Evolutionary conservation across 2,113 vertebrate genomes (phyloP).

Genomic region (Athene cunicularia): DNA sequence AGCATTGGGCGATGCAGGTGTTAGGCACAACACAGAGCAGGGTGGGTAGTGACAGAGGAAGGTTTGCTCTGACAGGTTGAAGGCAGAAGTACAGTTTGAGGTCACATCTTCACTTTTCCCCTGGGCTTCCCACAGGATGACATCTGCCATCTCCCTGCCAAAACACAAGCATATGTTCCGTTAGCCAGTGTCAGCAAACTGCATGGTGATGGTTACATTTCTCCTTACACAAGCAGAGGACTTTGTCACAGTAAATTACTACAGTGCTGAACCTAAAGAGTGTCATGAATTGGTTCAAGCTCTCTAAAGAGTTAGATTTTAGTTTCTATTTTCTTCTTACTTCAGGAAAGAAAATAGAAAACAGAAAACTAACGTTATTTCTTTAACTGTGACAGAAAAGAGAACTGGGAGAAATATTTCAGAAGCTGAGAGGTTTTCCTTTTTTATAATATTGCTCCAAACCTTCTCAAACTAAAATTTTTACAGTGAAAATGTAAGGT

Average conservation of each 20-base stretch:
- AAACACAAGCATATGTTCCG: slow-evolving; percentile 15
- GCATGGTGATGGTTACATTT: neutral
- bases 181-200: slow-evolving; percentile 27
- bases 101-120: neutral
- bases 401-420: neutral
- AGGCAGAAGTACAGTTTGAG: neutral
- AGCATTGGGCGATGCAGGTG: rapidly evolving
- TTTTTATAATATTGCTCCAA: neutral
- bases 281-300: neutral
- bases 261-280: neutral
- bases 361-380: neutral
- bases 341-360: neutral
- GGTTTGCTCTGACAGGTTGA: neutral
- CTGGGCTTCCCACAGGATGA: neutral
- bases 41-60: neutral
- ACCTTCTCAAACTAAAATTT: neutral
- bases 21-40: neutral
- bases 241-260: neutral
- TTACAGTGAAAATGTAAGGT: neutral
- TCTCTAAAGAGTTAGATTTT: neutral
- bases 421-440: neutral
- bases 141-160: slow-evolving; percentile 7
- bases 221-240: neutral
- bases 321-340: neutral
- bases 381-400: neutral